Evolutionary conservation across 2,797 vertebrate genomes (phyloP).

Genomic region (Coregonus ussuriensis): DNA sequence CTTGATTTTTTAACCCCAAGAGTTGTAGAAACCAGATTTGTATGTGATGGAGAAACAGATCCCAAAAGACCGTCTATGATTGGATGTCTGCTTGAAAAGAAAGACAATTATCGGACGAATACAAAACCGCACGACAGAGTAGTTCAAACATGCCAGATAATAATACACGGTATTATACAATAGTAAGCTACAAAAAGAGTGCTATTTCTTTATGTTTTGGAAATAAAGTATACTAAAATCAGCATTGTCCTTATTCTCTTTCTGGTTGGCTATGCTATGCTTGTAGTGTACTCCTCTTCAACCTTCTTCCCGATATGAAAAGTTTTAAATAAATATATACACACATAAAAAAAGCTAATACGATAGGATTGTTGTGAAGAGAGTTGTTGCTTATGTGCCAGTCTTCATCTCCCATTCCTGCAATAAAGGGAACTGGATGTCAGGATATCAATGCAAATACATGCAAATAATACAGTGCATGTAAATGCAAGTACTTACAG

Average conservation of each 20-base stretch:
- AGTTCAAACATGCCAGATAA: slow-evolving; percentile 45
- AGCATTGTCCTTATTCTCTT: slow-evolving; percentile 20
- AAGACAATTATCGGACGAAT: slow-evolving; percentile 20
- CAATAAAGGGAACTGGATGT: slow-evolving; percentile 41
- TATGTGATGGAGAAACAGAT: neutral
- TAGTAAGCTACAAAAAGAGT: slow-evolving; percentile 23
- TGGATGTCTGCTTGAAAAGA: slow-evolving; percentile 19
- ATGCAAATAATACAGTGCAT: neutral
- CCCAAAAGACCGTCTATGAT: neutral
- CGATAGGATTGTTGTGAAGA: slow-evolving; percentile 3
- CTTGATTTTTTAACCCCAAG: slow-evolving; percentile 48
- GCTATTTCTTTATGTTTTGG: slow-evolving; percentile 18
- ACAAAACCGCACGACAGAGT: slow-evolving; percentile 35
- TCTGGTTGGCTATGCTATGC: slow-evolving; percentile 22
- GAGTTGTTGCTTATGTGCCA: slow-evolving; percentile 81
- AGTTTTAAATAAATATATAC: slow-evolving; percentile 79
- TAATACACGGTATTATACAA: slow-evolving; percentile 18
- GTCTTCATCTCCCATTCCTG: slow-evolving; percentile 99
- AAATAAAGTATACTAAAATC: slow-evolving; percentile 29
- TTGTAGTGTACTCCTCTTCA: slow-evolving; percentile 38
- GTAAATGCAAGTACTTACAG: no score
- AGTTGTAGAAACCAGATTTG: slow-evolving; percentile 16
- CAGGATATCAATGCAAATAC: neutral
- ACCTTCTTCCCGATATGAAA: slow-evolving; percentile 43
- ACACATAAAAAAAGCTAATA: slow-evolving; percentile 41